Conservation (phyloP, 2,888 invertebrate genomes). For the Hypsopygia costalis region DNA sequence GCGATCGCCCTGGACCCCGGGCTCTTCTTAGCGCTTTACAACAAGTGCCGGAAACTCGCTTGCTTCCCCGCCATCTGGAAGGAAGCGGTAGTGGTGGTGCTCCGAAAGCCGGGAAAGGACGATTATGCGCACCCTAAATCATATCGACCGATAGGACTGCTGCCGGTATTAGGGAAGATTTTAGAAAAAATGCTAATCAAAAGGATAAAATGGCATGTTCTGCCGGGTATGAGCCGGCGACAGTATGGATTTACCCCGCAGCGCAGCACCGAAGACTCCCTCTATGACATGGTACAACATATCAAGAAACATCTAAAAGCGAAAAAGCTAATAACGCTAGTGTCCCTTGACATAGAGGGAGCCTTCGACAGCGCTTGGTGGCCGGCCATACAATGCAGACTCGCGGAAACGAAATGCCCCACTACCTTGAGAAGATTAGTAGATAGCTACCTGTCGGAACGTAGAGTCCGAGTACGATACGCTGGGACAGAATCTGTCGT, state of each 20-base stretch:
- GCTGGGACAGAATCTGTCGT: not conserved
- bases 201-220: not conserved
- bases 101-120: too few relatives aligned
- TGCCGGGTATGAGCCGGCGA: too few relatives aligned
- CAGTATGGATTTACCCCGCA: too few relatives aligned
- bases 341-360: slow-evolving; percentile 2
- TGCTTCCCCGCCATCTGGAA: not conserved
- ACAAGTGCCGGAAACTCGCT: not conserved
- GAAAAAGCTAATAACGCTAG: not conserved
- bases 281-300: too few relatives aligned
- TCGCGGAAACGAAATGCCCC: too few relatives aligned
- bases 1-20: not conserved
- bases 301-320: not conserved
- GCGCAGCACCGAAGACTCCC: too few relatives aligned
- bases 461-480: not conserved
- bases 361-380: too few relatives aligned
- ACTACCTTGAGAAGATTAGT: too few relatives aligned
- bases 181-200: slow-evolving; percentile 11
- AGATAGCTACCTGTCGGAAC: too few relatives aligned
- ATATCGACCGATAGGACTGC: slow-evolving; percentile 13
- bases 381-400: too few relatives aligned
- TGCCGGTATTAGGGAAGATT: too few relatives aligned
- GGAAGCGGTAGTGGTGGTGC: too few relatives aligned
- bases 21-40: not conserved
- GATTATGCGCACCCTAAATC: not conserved